Conservation (phyloP, 1,140 invertebrate species). For the Thaumatotibia leucotreta region DNA sequence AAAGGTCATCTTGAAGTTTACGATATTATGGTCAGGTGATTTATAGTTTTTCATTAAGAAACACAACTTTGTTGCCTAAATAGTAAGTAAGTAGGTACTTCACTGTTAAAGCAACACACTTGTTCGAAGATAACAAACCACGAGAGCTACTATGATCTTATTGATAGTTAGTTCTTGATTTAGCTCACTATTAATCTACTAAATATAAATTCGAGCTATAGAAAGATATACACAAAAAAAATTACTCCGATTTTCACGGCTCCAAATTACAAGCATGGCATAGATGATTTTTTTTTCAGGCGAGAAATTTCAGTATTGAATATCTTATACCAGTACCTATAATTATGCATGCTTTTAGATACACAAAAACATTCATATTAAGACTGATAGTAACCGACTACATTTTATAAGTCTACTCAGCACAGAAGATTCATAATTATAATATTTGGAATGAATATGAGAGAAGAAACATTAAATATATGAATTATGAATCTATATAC, state of each 20-base stretch:
- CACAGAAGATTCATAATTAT: neutral
- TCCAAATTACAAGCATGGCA: too few relatives aligned
- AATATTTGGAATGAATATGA: neutral
- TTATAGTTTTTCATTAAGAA: neutral
- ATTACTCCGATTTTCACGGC: too few relatives aligned
- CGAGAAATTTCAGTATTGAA: too few relatives aligned
- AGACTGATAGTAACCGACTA: neutral
- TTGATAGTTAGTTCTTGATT: too few relatives aligned
- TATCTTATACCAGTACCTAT: too few relatives aligned
- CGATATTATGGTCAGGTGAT: neutral
- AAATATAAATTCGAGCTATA: too few relatives aligned
- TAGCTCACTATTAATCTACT: too few relatives aligned
- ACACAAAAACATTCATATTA: neutral
- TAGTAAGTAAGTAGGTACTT: neutral
- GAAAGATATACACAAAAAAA: too few relatives aligned
- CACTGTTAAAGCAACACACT: too few relatives aligned
- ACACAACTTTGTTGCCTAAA: neutral
- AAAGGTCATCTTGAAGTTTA: constrained; percentile 2
- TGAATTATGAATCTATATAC: constrained; percentile 42
- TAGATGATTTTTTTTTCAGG: too few relatives aligned
- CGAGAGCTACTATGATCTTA: too few relatives aligned
- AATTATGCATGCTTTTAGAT: neutral
- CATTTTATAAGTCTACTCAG: neutral
- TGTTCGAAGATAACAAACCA: too few relatives aligned
- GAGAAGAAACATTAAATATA: neutral